A percentile compares a stretch with the other conserved stretches of the same genome.
These are phyloP conservation scores for Zygothrica quintamaculata DNA, from an alignment of 2,888 invertebrate species.

Conservation along the genomic window DNA sequence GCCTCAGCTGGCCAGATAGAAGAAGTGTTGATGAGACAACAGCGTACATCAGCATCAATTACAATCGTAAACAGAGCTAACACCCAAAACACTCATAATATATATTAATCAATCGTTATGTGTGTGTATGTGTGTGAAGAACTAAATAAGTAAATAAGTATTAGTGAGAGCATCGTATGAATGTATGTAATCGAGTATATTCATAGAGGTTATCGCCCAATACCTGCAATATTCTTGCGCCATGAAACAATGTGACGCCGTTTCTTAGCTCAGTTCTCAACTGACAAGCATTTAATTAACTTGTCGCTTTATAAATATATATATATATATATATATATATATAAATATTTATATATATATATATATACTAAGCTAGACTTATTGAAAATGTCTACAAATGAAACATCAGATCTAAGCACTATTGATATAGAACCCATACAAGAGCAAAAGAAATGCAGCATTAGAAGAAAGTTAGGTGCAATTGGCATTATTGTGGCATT, in stretches of 20 bases:
- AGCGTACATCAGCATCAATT: slow-evolving; percentile 31
- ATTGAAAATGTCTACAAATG: no score
- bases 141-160: no score
- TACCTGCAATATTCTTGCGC: slow-evolving; percentile 16
- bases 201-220: slow-evolving; percentile 43
- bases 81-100: slow-evolving; percentile 14
- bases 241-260: slow-evolving; percentile 15
- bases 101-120: slow-evolving; percentile 36
- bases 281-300: slow-evolving; percentile 33
- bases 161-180: no score
- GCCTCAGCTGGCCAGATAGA: slow-evolving; percentile 12
- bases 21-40: no score
- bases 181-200: slow-evolving; percentile 6
- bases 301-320: background rate
- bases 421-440: no score
- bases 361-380: no score
- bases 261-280: slow-evolving; percentile 30
- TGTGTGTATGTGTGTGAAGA: background rate
- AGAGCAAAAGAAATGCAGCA: slow-evolving; percentile 22
- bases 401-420: no score
- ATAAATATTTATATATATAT: no score
- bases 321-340: no score
- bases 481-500: slow-evolving; percentile 63
- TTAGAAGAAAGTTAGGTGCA: slow-evolving; percentile 46
- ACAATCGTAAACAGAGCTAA: slow-evolving; percentile 19